Base-by-base conservation (phyloP, 1,140 invertebrate genomes). In the Cotesia glomerata region DNA sequence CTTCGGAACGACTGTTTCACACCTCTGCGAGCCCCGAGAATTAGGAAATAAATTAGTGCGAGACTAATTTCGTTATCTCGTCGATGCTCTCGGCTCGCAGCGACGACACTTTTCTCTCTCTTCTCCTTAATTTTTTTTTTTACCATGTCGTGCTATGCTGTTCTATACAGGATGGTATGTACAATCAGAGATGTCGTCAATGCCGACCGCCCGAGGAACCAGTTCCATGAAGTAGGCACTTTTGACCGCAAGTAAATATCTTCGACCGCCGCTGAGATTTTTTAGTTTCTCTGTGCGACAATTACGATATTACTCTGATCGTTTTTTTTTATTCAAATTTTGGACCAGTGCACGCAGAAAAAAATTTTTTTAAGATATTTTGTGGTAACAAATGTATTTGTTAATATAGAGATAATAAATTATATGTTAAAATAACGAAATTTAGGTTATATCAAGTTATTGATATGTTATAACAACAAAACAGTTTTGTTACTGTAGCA, bases 1-100 rank as follows among this genome's bases (percentile, higher is more conserved):
- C 78, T 69, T 71, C 80, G 77, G 81, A 85, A 86, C 82, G 84
- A 79, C 84, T 85, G 82, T 86, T 86, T 86, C 83, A 86, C 85
- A 84, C 85, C 85, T 85, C 83, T 84, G 82, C 82, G 82, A 78
- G 81, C 7, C 79, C 71, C 82, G 80, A 78, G 82, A 86, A 85
- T 86, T 86, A 86, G 85, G 85, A 84, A 84, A 86, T 86, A 86
- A 86, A 86, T 85, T 86, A 85, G 84, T 81, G 71, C 76, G 79
- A 81, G 82, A 84, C 85, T 85, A 86, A 85, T 85, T 86, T 86
- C 78, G 85, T 85, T 86, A 85, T 86, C 85, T 86, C 78, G 70
- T 72, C 76, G 76, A 79, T 79, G 80, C 75, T 76, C 74, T 56
- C 61, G 61, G 58, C 75, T 76, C 74, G 45, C 61, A 35, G 58